These are phyloP conservation scores for Euplexia lucipara DNA, from an alignment of 2,888 invertebrate genomes.

Conservation along the genomic window DNA sequence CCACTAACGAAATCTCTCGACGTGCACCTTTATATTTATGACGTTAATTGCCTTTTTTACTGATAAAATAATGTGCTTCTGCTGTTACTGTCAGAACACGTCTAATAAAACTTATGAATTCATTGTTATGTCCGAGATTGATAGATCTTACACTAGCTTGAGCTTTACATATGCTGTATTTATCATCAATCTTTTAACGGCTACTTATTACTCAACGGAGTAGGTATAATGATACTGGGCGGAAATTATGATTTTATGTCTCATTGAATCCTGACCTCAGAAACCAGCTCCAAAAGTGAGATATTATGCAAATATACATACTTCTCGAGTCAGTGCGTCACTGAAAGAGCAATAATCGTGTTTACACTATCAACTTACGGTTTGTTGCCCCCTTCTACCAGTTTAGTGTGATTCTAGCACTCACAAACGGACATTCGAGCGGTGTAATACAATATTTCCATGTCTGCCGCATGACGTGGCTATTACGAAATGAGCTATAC, in stretches of 20 bases:
- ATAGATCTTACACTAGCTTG: conserved; percentile 22
- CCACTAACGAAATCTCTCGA: too few relatives aligned
- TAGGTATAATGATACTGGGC: too few relatives aligned
- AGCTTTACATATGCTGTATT: not conserved
- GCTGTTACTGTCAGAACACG: conserved; percentile 5
- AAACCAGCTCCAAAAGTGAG: not conserved
- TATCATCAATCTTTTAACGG: not conserved
- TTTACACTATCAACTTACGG: conserved; percentile 14
- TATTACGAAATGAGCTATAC: conserved; percentile 75
- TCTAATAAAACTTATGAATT: conserved; percentile 18
- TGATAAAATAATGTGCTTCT: conserved; percentile 2
- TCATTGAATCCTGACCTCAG: conserved; percentile 31
- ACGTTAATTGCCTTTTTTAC: conserved; percentile 29
- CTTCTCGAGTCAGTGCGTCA: conserved; percentile 10
- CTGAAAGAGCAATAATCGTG: conserved; percentile 16
- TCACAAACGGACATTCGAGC: conserved; percentile 33
- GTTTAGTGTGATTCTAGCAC: conserved; percentile 37
- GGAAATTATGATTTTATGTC: not conserved
- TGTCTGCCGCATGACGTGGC: conserved; percentile 60
- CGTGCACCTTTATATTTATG: conserved; percentile 9
- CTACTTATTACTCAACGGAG: not conserved
- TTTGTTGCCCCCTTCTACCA: conserved; percentile 30
- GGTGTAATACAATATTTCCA: conserved; percentile 54
- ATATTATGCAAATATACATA: conserved; percentile 14
- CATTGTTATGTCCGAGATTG: conserved; percentile 8